These are phyloP conservation scores for Monoplex corrugatus DNA, from an alignment of 2,888 invertebrate species.

Conservation along the genomic window DNA sequence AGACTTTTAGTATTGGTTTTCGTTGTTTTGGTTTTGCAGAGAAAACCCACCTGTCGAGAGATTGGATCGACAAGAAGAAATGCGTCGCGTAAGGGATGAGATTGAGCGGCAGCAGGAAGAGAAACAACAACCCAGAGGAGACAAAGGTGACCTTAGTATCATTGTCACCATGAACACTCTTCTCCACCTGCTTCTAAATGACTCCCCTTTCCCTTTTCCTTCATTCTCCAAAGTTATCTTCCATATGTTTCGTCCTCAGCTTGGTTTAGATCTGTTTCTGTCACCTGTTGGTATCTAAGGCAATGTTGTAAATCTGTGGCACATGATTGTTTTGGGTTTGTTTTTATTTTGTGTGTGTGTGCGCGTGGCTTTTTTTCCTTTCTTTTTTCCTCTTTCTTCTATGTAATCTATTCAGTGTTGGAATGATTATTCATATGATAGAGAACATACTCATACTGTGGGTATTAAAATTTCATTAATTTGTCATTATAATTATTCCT, in stretches of 20 bases:
- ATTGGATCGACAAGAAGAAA: conserved; percentile 70
- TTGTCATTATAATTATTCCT: too few relatives aligned
- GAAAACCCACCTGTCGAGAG: conserved; percentile 45
- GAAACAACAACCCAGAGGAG: conserved; percentile 55
- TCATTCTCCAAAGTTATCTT: too few relatives aligned
- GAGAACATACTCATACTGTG: too few relatives aligned
- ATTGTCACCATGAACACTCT: background rate
- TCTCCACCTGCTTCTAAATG: background rate
- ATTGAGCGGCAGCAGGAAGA: conserved; percentile 72
- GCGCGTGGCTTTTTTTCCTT: background rate
- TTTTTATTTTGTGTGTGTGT: background rate
- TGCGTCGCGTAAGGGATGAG: conserved; percentile 71
- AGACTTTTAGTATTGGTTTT: background rate
- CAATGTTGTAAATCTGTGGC: too few relatives aligned
- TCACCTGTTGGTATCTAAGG: background rate
- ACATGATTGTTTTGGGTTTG: too few relatives aligned
- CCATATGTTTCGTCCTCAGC: too few relatives aligned
- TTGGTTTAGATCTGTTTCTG: too few relatives aligned
- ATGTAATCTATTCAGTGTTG: too few relatives aligned
- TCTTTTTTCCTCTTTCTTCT: too few relatives aligned
- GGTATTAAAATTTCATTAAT: too few relatives aligned
- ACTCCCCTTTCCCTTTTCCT: background rate
- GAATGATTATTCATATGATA: too few relatives aligned
- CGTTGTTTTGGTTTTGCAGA: conserved; percentile 15
- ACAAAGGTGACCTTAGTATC: conserved; percentile 40